Percentiles rank a stretch among this genome's conserved stretches.
phyloP scores from a whole-genome alignment of 2,113 vertebrate genomes.

The Chloropsis hardwickii region DNA sequence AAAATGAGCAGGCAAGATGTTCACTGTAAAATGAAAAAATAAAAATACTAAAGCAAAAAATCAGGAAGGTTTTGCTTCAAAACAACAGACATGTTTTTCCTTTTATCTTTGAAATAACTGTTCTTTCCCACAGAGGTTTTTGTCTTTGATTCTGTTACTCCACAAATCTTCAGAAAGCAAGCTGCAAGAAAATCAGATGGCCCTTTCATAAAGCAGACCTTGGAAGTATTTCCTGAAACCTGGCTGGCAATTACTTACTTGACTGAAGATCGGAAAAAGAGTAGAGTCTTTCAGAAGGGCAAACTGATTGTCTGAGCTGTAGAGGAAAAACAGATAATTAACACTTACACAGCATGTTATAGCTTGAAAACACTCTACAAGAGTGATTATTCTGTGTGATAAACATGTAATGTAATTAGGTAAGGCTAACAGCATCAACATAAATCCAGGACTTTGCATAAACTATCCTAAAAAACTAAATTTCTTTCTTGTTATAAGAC shows the following conservation, averaged over 20 bases:
- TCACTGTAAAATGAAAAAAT: neutral
- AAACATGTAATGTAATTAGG: neutral
- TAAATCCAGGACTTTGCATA: neutral
- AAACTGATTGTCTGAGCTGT: conserved; percentile 77
- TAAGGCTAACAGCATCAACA: neutral
- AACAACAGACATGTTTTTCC: neutral
- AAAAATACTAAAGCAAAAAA: neutral
- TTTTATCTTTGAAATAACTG: neutral
- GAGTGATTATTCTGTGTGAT: neutral
- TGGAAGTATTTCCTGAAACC: neutral
- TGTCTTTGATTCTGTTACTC: neutral
- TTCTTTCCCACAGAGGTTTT: neutral
- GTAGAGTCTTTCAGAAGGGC: conserved; percentile 79
- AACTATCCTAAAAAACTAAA: neutral
- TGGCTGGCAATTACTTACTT: conserved; percentile 78
- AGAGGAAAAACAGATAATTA: conserved; percentile 11
- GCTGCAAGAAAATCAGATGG: neutral
- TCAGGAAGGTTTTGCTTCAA: neutral
- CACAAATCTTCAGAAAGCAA: neutral
- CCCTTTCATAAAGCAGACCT: neutral
- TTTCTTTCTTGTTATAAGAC: neutral
- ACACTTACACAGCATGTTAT: neutral
- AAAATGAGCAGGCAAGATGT: neutral
- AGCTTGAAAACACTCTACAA: neutral
- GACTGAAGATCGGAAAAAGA: conserved; percentile 86